Evolutionary conservation across 2,888 invertebrate species (phyloP), one percentile per base, ranked within the genome.

Genomic region (Pachliopta kotzebuea): DNA sequence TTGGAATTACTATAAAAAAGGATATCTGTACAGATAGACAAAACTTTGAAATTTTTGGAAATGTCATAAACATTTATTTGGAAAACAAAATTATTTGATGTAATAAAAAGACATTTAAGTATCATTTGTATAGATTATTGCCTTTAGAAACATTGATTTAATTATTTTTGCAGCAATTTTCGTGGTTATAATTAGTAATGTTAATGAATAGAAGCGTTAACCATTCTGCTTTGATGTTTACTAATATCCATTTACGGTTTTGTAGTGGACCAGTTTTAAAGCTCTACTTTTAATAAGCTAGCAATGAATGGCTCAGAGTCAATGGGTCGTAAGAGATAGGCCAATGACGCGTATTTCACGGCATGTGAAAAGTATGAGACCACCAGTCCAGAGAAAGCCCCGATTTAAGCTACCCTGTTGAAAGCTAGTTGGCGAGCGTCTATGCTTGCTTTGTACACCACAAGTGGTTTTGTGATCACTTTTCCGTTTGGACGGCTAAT

Each of bases 281-380:
- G 80, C 83, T 84, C 80, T 80, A 83, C 80, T 79, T 88, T 88
- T 86, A 84, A 84, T 88, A 87, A 85, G 83, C 85, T 84, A 78
- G 81, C 84, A 81, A 84, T 89, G 90, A 90, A 89, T 90, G 84
- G 85, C 76, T 77, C 73, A 71, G 76, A 89, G 88, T 88, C 90
- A 90, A 90, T 90, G 89, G 89, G 80, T 86, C 83, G 89, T 85
- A 88, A 89, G 90, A 87, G 88, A 88, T 89, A 83, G 86, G 88
- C 86, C 84, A 86, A 84, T 58, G 61, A 84, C 81, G 80, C 76
- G 79, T 78, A 73, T 77, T 68, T 71, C 61, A 56, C 76, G 79
- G 82, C 83, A 83, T 84, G 85, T 83, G 84, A 83, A 83, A 80
- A 75, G 79, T 77, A 78, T 76, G 81, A 72, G 63, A 64, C 72